Conservation (phyloP, 92 coral and sea anemone species). For the Isaurus tuberculatus region DNA sequence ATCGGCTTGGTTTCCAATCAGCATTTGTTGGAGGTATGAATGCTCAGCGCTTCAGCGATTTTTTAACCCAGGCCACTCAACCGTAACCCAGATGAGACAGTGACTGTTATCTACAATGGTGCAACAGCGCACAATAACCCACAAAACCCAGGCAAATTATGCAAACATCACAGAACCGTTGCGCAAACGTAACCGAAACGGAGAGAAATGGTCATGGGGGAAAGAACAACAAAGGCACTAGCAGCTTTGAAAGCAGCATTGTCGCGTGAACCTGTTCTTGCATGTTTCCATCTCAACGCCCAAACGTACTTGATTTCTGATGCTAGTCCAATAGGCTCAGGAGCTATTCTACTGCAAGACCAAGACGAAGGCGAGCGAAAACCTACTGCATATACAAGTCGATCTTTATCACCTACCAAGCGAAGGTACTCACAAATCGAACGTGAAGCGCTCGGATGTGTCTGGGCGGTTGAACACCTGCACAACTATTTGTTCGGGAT, state of each 20-base stretch:
- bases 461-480: constrained; percentile 50
- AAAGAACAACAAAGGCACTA: constrained; percentile 51
- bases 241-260: constrained; percentile 38
- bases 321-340: constrained; percentile 5
- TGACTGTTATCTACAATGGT: no score
- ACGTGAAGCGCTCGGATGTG: constrained; percentile 55
- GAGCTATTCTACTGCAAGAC: background rate
- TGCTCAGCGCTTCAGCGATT: no score
- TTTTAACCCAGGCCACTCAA: no score
- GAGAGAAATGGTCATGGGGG: constrained; percentile 49
- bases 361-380: background rate
- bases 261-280: constrained; percentile 52
- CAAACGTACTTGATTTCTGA: constrained; percentile 36
- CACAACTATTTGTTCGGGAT: constrained; percentile 45
- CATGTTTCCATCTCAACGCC: constrained; percentile 44
- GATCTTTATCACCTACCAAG: constrained; percentile 36
- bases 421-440: constrained; percentile 54
- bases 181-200: constrained; percentile 41
- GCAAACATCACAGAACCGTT: constrained; percentile 59
- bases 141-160: no score
- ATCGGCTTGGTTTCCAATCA: no score
- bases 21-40: no score
- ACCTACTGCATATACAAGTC: constrained; percentile 51
- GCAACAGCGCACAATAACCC: no score
- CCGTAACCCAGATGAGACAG: no score